Evolutionary conservation across 2,797 vertebrate species (phyloP), one percentile per base, ranked within the genome.

Genomic region (Capromys pilorides): DNA sequence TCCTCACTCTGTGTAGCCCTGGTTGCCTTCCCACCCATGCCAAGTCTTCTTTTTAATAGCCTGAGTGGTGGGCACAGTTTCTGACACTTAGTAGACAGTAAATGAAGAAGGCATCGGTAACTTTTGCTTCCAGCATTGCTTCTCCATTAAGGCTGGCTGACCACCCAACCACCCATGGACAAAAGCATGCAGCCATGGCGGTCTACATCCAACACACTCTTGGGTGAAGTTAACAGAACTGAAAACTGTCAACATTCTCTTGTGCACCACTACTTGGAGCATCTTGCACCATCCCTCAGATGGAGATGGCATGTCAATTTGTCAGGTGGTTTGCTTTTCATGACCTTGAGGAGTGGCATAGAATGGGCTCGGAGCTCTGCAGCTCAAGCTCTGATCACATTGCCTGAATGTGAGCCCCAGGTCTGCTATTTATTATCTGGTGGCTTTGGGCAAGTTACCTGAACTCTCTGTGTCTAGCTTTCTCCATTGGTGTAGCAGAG

Each of bases 201-300:
- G 24, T 77, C 79, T 92, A 6, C n/a, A 22, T 19, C 4, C n/a
- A 66, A 24, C 24, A 19, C 14, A 28, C 51, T 78, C 39, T 18
- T 11, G 9, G 26, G 33, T 8, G 71, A 82, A 57, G 51, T 22
- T 41, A 41, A 26, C n/a, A n/a, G 54, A 39, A 39, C n/a, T 19
- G 26, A 39, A 75, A 73, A 80, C 77, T 36, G 28, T 33, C 45
- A 1, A 26, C 49, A 69, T 33, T 26, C 67, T 39, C 0, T 4
- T 7, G 4, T 0, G 21, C 13, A 41, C 14, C 21, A 0, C 28
- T 14, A 18, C 45, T 41, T 6, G 6, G 31, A 6, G 5, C 36
- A 57, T 41, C 6, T 33, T 31, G 9, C 54, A 39, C 5, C 5
- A 39, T 41, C 18, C 2, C 18, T 57, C 66, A n/a, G 4, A 0